A percentile compares a stretch with the other conserved stretches of the same genome.
Evolutionary conservation across 2,113 vertebrate genomes (phyloP).

Genomic region (Crocuta crocuta): DNA sequence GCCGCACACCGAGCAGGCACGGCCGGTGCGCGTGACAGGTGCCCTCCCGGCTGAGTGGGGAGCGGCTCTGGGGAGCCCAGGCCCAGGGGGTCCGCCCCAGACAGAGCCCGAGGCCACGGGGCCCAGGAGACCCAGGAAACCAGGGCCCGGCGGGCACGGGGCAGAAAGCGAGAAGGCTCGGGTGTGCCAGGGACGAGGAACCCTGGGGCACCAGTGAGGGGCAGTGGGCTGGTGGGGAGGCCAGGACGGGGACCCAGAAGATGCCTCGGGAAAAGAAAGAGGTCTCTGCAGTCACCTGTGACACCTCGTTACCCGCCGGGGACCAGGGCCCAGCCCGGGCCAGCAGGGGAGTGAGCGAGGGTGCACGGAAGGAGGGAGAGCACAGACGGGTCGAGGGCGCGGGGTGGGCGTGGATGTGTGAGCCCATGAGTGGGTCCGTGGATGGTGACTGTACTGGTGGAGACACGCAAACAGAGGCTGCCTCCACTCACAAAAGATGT

Average conservation of each 20-base stretch:
- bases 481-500: not conserved
- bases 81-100: not conserved
- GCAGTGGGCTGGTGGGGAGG: not conserved
- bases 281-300: not conserved
- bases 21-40: not conserved
- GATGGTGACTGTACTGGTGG: too few relatives aligned
- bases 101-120: not conserved
- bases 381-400: fast-evolving
- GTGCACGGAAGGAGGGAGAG: not conserved
- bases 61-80: not conserved
- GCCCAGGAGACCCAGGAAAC: not conserved
- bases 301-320: not conserved
- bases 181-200: not conserved
- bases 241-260: not conserved
- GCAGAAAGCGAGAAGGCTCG: not conserved
- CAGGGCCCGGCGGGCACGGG: not conserved
- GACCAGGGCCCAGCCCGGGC: not conserved
- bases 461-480: not conserved
- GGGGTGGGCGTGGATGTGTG: fast-evolving
- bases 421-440: not conserved
- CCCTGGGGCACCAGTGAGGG: not conserved
- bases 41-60: not conserved
- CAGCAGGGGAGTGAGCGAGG: not conserved
- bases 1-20: not conserved
- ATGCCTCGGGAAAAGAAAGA: not conserved